Percentiles rank a stretch among this genome's conserved stretches.
Evolutionary conservation across 30 jellyfish, hydroid and myxozoan genomes (phyloP).

Genomic region (Nemopilema nomurai): DNA sequence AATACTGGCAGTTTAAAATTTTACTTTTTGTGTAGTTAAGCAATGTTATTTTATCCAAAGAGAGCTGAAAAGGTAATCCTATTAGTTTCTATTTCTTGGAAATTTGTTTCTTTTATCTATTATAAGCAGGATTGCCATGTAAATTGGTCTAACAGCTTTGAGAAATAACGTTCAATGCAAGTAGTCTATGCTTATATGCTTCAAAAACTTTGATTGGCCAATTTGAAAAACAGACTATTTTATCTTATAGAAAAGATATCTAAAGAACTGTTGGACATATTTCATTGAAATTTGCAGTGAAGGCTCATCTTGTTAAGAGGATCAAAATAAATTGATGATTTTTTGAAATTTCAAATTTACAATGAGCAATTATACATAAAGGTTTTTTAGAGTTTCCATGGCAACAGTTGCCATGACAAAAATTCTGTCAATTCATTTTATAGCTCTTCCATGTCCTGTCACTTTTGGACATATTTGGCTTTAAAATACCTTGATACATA

Average conservation of each 20-base stretch:
- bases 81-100: not conserved
- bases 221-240: not conserved
- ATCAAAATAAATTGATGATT: slow-evolving; percentile 12
- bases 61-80: not conserved
- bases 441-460: not conserved
- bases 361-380: not conserved
- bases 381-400: not conserved
- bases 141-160: not conserved
- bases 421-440: not conserved
- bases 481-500: not conserved
- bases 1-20: not conserved
- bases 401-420: slow-evolving; percentile 25
- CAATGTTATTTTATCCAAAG: not conserved
- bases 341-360: slow-evolving; percentile 8
- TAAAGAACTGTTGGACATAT: not conserved
- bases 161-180: not conserved
- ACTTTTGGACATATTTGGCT: not conserved
- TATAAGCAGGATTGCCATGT: not conserved
- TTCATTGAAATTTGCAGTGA: slow-evolving; percentile 7
- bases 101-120: not conserved
- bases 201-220: not conserved
- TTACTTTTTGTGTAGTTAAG: not conserved
- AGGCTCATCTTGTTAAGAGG: not conserved
- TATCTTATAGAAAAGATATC: not conserved
- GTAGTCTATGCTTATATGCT: not conserved